phyloP scores from a whole-genome alignment of 2,113 vertebrate species.

The Oncorhynchus kisutch region DNA sequence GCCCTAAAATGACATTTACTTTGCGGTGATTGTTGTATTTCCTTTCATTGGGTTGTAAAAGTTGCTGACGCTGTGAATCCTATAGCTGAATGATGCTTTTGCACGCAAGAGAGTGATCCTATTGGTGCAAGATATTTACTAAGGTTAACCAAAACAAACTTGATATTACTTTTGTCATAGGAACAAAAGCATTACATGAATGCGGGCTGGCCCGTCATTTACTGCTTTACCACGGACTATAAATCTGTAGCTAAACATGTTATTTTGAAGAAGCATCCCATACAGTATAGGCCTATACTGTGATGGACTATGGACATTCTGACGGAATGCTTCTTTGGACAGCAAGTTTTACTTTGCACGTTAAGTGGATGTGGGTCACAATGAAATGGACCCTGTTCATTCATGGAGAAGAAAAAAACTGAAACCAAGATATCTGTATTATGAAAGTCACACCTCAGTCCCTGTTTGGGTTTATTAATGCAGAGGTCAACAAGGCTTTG shows the following conservation, averaged over 20 bases:
- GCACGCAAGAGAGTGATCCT: constrained; percentile 15
- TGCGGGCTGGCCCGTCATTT: constrained; percentile 64
- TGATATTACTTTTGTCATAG: constrained; percentile 15
- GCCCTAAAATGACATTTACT: constrained; percentile 39
- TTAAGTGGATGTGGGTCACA: constrained; percentile 30
- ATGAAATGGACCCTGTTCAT: constrained; percentile 25
- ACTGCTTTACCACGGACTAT: constrained; percentile 44
- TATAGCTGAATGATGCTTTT: constrained; percentile 21
- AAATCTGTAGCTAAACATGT: constrained; percentile 40
- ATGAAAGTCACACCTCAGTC: constrained; percentile 16
- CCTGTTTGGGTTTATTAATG: not conserved
- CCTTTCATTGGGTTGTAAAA: constrained; percentile 28
- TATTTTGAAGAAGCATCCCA: constrained; percentile 30
- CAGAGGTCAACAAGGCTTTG: constrained; percentile 24
- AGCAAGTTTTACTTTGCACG: constrained; percentile 52
- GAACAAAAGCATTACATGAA: constrained; percentile 13
- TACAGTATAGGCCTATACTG: constrained; percentile 21
- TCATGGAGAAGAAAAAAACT: constrained; percentile 7
- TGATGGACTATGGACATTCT: constrained; percentile 19
- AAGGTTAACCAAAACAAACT: constrained; percentile 37
- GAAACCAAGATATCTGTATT: constrained; percentile 10
- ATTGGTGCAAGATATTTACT: constrained; percentile 23
- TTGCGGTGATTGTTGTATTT: constrained; percentile 30
- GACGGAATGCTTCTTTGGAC: constrained; percentile 33
- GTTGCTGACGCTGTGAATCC: constrained; percentile 17